Evolutionary conservation across 2,888 invertebrate species (phyloP), one percentile per base, ranked within the genome.

Genomic region (Busseola fusca): DNA sequence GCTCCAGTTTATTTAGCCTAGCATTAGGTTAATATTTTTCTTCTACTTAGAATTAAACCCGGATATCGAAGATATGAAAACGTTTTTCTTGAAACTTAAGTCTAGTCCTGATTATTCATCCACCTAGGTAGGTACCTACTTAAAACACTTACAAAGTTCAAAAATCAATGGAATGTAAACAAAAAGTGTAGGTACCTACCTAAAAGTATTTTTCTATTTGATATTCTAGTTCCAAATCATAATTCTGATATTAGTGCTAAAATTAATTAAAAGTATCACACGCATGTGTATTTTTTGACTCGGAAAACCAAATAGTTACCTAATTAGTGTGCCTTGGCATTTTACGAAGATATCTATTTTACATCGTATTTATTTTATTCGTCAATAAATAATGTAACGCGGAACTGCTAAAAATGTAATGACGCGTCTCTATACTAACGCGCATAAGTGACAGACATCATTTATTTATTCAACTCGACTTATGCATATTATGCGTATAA

Each of bases 301-400:
- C 45, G 40, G 67, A 76, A 74, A 40, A 74, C 60, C 64, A 63
- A 69, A 71, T 42, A 70, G 40, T 60, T 74, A 48, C n/a, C 1
- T n/a, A 73, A 80, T 80, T 74, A 74, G 42, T 56, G 73, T 30
- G 52, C 74, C 81, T 81, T 81, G 81, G 75, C 78, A 82, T 84
- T 84, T 81, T 58, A 74, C 67, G 45, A 68, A 76, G 59, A 66
- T 75, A 64, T 72, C 76, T 3, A 34, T 4, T 34, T 7, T 66
- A 63, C 58, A 64, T 64, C 3, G 59, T 69, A 71, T 79, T 73
- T 69, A 70, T 78, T 72, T 72, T 69, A 70, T 74, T 72, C 58
- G 56, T 67, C 74, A 76, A 70, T 70, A 72, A 72, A 72, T 60
- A 71, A 78, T 67, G 54, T 74, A 74, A 82, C 56, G 63, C 83